Conservation (phyloP, 2,797 vertebrate species). For the Euthynnus affinis region DNA sequence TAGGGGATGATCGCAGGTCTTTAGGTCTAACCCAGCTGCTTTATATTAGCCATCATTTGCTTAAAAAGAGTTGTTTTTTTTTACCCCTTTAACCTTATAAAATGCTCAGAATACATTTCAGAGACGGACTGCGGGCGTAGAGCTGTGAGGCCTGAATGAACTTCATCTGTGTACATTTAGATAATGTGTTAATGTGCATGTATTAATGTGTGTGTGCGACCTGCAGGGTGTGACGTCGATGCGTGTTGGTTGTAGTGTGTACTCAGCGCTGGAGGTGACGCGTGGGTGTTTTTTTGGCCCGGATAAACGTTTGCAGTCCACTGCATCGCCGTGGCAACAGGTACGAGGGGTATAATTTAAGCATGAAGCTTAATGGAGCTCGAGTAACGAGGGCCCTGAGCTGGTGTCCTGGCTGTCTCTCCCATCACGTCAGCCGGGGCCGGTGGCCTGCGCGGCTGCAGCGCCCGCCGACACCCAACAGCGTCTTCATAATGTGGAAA, state of each 20-base stretch:
- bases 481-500: slow-evolving; percentile 56
- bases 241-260: slow-evolving; percentile 32
- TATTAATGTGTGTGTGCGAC: slow-evolving; percentile 30
- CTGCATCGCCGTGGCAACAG: slow-evolving; percentile 81
- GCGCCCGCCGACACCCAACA: slow-evolving; percentile 61
- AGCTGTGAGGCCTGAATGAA: slow-evolving; percentile 1
- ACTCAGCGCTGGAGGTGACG: slow-evolving; percentile 16
- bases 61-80: background rate
- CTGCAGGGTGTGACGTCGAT: slow-evolving; percentile 45
- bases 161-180: slow-evolving; percentile 1
- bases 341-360: slow-evolving; percentile 80
- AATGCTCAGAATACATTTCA: background rate
- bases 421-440: slow-evolving; percentile 69
- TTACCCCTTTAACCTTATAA: background rate
- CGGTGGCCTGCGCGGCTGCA: slow-evolving; percentile 61
- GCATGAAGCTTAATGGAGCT: slow-evolving; percentile 84
- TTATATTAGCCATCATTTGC: background rate
- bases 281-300: slow-evolving; percentile 60
- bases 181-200: slow-evolving; percentile 38
- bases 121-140: background rate
- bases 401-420: slow-evolving; percentile 77
- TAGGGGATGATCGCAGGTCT: background rate
- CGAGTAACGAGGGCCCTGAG: slow-evolving; percentile 78
- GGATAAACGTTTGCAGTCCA: slow-evolving; percentile 76
- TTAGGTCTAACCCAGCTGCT: background rate